Evolutionary conservation across 2,888 invertebrate species (phyloP).

Genomic region (Nyleta sp.): DNA sequence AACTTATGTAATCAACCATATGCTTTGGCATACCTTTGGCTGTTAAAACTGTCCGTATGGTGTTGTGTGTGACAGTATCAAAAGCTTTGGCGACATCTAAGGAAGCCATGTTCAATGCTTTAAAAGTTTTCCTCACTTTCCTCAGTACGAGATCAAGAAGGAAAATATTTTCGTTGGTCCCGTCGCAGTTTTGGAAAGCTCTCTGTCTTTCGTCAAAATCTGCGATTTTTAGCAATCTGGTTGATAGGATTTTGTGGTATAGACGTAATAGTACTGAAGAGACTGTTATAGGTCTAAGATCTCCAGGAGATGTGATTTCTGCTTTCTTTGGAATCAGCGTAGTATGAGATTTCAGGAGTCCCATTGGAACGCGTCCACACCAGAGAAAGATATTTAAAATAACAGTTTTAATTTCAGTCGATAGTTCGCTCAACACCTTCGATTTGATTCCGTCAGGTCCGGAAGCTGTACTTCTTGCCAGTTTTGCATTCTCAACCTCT

Average conservation of each 20-base stretch:
- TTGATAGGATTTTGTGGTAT: slow-evolving; percentile 19
- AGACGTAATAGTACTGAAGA: slow-evolving; percentile 4
- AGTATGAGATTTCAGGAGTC: not conserved
- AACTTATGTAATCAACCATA: not conserved
- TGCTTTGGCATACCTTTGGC: slow-evolving; percentile 12
- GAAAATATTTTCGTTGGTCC: slow-evolving; percentile 60
- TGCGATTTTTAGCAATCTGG: slow-evolving; percentile 8
- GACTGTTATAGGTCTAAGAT: slow-evolving; percentile 23
- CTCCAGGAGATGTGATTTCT: slow-evolving; percentile 11
- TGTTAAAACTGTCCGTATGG: not conserved
- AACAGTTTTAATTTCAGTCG: not conserved
- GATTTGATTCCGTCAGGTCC: slow-evolving; percentile 65
- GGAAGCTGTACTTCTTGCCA: slow-evolving; percentile 50
- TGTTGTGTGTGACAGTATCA: slow-evolving; percentile 39
- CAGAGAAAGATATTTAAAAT: not conserved
- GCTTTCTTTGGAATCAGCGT: slow-evolving; percentile 20
- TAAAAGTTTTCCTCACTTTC: not conserved
- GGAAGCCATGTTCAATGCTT: slow-evolving; percentile 46
- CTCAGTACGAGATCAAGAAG: slow-evolving; percentile 29
- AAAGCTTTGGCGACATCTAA: slow-evolving; percentile 68
- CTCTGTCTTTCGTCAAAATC: slow-evolving; percentile 58
- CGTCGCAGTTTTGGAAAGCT: slow-evolving; percentile 64
- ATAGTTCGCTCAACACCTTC: not conserved
- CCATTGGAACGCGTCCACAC: not conserved
- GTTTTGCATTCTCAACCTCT: slow-evolving; percentile 14